phyloP scores from a whole-genome alignment of 2,113 vertebrate species.

The Urocitellus parryii region DNA sequence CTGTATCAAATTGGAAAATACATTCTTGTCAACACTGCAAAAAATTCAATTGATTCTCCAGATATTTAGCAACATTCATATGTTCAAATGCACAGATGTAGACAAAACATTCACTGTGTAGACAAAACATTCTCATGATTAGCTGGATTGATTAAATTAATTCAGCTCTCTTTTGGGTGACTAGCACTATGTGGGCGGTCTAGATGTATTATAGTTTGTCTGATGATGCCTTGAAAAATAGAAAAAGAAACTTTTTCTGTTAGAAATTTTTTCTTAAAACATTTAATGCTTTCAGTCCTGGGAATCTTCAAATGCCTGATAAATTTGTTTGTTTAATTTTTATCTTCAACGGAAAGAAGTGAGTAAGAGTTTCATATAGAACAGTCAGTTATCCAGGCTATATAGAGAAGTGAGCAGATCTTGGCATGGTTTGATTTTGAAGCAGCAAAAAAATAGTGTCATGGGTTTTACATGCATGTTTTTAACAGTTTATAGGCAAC shows the following conservation, averaged over 20 bases:
- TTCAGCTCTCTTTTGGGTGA: slow-evolving; percentile 19
- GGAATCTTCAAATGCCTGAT: background rate
- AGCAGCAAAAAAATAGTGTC: background rate
- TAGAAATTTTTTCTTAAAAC: background rate
- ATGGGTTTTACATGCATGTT: background rate
- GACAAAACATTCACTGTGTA: background rate
- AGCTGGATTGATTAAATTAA: background rate
- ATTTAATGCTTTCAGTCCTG: background rate
- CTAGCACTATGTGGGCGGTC: background rate
- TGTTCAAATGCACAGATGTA: slow-evolving; percentile 57
- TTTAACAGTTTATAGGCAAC: background rate
- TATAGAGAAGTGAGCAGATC: background rate
- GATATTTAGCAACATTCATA: slow-evolving; percentile 60
- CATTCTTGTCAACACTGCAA: slow-evolving; percentile 18
- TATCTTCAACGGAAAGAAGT: background rate
- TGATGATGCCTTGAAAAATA: background rate
- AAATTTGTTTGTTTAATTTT: background rate
- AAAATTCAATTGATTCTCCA: background rate
- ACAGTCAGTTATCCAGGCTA: background rate
- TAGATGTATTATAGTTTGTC: slow-evolving; percentile 21
- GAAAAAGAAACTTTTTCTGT: background rate
- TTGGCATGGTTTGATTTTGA: background rate
- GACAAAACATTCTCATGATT: slow-evolving; percentile 58
- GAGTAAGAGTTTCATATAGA: background rate
- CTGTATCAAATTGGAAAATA: background rate